Percentiles rank a stretch among this genome's conserved stretches.
These are phyloP conservation scores for Telmatochromis sp. DNA, from an alignment of 2,113 vertebrate species.

Conservation along the genomic window DNA sequence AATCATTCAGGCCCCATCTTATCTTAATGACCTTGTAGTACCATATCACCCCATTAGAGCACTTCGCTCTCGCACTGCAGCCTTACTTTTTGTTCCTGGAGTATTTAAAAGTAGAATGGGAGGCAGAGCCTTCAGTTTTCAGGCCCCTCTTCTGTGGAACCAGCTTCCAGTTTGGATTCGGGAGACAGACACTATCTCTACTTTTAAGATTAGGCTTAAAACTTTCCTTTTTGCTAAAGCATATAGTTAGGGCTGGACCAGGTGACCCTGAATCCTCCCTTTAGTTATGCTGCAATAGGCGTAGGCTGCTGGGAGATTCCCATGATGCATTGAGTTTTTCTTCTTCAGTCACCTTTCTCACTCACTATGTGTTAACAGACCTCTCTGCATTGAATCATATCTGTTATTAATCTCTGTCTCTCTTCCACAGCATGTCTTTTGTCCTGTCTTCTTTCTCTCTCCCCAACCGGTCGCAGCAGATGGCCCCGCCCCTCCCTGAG, in stretches of 20 bases:
- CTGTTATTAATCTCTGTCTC: not conserved
- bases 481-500: not conserved
- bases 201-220: not conserved
- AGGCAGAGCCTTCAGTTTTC: not conserved
- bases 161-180: not conserved
- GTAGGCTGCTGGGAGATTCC: too few relatives aligned
- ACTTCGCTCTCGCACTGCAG: not conserved
- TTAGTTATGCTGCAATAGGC: not conserved
- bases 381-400: rapidly evolving
- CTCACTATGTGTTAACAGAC: not conserved
- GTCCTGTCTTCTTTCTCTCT: not conserved
- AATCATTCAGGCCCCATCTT: rapidly evolving
- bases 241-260: rapidly evolving
- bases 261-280: rapidly evolving
- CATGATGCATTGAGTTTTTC: too few relatives aligned
- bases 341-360: not conserved
- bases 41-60: not conserved
- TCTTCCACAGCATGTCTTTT: not conserved
- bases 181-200: not conserved
- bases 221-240: not conserved
- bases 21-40: not conserved
- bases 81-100: rapidly evolving
- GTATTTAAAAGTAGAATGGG: not conserved
- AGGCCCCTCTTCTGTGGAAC: not conserved
- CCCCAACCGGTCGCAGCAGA: not conserved